Evolutionary conservation across 2,113 vertebrate genomes (phyloP).

Genomic region (Pardalotus punctatus): DNA sequence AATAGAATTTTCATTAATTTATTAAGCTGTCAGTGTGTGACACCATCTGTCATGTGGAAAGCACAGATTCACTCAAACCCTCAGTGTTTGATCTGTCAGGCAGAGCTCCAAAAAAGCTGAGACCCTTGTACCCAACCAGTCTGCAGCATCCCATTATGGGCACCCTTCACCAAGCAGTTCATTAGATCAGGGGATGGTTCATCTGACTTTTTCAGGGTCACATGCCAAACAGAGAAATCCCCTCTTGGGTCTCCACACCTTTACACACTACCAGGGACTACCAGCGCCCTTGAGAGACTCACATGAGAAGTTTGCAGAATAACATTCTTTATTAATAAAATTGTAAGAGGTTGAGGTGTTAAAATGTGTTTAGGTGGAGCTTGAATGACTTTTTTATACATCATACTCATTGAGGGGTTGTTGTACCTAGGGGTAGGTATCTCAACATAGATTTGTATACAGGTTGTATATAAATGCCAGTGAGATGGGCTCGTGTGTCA

Average conservation of each 20-base stretch:
- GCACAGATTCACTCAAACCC: neutral
- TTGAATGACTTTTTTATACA: neutral
- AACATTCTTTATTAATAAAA: neutral
- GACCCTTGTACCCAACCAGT: neutral
- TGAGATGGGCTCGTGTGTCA: neutral
- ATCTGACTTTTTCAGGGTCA: neutral
- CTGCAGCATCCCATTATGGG: neutral
- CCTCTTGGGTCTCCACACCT: neutral
- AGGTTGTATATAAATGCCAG: too few species aligned
- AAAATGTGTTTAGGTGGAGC: neutral
- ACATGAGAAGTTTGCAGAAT: neutral
- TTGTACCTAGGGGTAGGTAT: neutral
- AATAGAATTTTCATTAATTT: neutral
- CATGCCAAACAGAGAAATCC: neutral
- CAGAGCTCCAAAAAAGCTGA: neutral
- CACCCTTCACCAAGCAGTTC: neutral
- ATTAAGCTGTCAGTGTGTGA: neutral
- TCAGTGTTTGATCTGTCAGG: neutral
- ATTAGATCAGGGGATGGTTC: neutral
- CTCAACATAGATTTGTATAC: too few species aligned
- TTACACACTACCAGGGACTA: neutral
- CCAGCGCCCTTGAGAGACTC: neutral
- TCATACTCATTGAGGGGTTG: neutral
- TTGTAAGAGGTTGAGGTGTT: fast-evolving
- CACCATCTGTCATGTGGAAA: neutral